Percentiles rank a stretch among this genome's conserved stretches.
Conservation (phyloP, 2,797 vertebrate species). For the Picus viridis region DNA sequence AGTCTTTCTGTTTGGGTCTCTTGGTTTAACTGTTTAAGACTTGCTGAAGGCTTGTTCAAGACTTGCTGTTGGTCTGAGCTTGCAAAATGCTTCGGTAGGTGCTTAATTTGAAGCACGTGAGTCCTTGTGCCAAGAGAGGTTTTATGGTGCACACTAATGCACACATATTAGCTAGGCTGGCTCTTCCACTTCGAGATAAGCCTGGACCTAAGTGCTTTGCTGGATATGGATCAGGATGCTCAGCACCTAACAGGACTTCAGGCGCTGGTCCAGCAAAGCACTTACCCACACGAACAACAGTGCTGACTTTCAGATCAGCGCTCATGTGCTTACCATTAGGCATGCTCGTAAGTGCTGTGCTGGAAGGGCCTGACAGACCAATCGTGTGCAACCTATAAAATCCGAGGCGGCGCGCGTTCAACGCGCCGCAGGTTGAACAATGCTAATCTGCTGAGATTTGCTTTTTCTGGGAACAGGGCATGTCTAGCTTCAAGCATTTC, state of each 20-base stretch:
- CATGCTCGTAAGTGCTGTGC: conserved; percentile 66
- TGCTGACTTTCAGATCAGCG: conserved; percentile 28
- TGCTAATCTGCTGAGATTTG: conserved; percentile 64
- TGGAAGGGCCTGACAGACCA: conserved; percentile 60
- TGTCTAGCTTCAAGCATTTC: conserved; percentile 6
- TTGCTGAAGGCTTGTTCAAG: neutral
- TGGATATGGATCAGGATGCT: conserved; percentile 69
- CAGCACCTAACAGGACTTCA: conserved; percentile 64
- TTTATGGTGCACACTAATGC: conserved; percentile 51
- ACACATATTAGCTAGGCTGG: conserved; percentile 29
- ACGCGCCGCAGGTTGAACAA: conserved; percentile 47
- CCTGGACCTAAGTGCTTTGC: conserved; percentile 45
- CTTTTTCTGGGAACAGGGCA: conserved; percentile 52
- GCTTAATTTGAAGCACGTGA: conserved; percentile 48
- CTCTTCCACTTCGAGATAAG: conserved; percentile 61
- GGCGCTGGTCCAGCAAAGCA: conserved; percentile 63
- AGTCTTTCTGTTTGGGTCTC: neutral
- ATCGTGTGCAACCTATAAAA: conserved; percentile 61
- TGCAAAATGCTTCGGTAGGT: conserved; percentile 38
- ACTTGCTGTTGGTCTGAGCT: neutral
- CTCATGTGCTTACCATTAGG: conserved; percentile 69
- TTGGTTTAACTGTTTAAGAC: neutral
- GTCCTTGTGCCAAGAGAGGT: conserved; percentile 13
- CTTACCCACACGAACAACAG: conserved; percentile 19
- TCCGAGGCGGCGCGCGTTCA: conserved; percentile 49